Percentiles rank a stretch among this genome's conserved stretches.
phyloP scores from a whole-genome alignment of 2,888 invertebrate species.

The Drosophila mettleri region DNA sequence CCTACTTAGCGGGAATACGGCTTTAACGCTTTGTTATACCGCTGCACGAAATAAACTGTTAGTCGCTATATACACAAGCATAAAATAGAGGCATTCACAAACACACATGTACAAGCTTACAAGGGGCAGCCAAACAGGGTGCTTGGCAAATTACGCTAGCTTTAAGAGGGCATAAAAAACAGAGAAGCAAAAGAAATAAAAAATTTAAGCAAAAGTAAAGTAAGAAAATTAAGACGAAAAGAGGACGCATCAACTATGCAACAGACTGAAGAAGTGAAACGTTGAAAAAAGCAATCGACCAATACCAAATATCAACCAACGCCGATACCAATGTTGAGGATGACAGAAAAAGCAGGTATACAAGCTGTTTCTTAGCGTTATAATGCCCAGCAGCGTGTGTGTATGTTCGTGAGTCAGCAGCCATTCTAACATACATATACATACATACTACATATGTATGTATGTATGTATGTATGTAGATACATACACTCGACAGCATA shows the following conservation, averaged over 20 bases:
- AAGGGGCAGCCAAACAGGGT: conserved; percentile 57
- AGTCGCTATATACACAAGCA: conserved; percentile 10
- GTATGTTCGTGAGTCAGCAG: conserved; percentile 66
- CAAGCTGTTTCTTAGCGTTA: conserved; percentile 63
- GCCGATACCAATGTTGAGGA: conserved; percentile 28
- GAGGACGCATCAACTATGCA: conserved; percentile 8
- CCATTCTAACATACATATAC: too few relatives aligned
- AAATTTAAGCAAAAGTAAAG: conserved; percentile 53
- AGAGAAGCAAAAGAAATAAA: conserved; percentile 53
- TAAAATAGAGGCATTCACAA: neutral
- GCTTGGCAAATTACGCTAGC: conserved; percentile 60
- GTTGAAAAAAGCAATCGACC: conserved; percentile 53
- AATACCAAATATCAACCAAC: too few relatives aligned
- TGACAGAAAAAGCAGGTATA: conserved; percentile 50
- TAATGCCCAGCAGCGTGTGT: conserved; percentile 57
- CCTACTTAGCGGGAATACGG: too few relatives aligned
- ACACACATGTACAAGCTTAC: neutral
- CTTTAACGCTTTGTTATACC: too few relatives aligned
- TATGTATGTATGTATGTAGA: conserved; percentile 14
- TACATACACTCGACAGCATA: too few relatives aligned
- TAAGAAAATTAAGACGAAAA: conserved; percentile 8
- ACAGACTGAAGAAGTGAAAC: conserved; percentile 15
- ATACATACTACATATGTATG: too few relatives aligned
- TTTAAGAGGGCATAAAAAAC: conserved; percentile 46
- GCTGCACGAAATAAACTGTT: too few relatives aligned